Evolutionary conservation across 2,888 invertebrate genomes (phyloP), one percentile per base, ranked within the genome.

Genomic region (Xanthostigma xanthostigma): DNA sequence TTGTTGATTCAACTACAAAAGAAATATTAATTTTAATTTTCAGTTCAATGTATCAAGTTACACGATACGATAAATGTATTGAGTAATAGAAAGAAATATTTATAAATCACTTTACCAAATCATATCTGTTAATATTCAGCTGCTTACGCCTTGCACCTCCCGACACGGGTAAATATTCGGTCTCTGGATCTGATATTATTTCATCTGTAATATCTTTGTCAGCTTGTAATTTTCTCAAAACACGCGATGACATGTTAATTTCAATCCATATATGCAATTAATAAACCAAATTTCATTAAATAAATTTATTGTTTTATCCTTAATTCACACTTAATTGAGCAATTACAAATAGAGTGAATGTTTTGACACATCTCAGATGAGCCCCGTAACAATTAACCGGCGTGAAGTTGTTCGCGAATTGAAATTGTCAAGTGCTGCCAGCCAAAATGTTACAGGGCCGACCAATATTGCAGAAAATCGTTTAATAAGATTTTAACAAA

Each of bases 51-150:
- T 42, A 41, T 27, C 10, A 13, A 17, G 33, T 46, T 38, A 10
- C 35, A 38, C 12, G 14, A 45, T 45, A 12, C 8, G n/a, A 46
- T 14, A 36, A 6, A 11, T 27, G n/a, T 35, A 14, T 12, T 27
- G 34, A 9, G 9, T 12, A 13, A 12, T 44, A 41, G 12, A 27
- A 41, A n/a, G 14, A 11, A 45, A 36, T 39, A 51, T 13, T 50
- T 44, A 12, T 44, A 36, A 36, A 49, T n/a, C 37, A 45, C 65
- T 70, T 66, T 70, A 84, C 84, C 76, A 84, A 69, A 68, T 81
- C 79, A 58, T 82, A 84, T 56, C 79, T 72, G 66, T 81, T 81
- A 49, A 78, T 69, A 59, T 81, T 78, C 47, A 76, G 67, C 53
- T 72, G 72, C 58, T 78, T 78, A 55, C 73, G 70, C 56, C 75